phyloP scores from a whole-genome alignment of 2,113 vertebrate species.

The Fulmarus glacialis region DNA sequence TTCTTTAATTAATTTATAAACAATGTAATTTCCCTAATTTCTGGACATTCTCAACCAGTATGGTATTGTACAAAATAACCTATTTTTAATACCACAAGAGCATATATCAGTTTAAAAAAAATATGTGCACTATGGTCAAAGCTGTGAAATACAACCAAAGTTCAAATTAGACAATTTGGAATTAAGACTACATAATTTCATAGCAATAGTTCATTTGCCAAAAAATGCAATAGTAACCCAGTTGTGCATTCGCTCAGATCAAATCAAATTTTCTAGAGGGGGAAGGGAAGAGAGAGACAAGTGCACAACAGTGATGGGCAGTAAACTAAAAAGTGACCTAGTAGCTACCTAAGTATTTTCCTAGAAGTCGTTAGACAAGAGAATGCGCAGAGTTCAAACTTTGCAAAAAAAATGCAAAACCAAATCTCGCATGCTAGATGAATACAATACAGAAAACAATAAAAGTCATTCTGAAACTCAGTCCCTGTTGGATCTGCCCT shows the following conservation, averaged over 20 bases:
- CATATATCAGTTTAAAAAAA: neutral
- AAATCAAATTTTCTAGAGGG: neutral
- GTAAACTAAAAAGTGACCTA: neutral
- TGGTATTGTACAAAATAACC: neutral
- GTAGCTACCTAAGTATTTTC: neutral
- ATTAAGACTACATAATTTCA: neutral
- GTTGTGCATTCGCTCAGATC: neutral
- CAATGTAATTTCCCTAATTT: neutral
- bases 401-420: accelerated
- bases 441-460: neutral
- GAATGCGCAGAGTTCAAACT: neutral
- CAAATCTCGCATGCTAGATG: accelerated
- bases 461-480: neutral
- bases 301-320: neutral
- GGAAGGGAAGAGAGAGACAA: neutral
- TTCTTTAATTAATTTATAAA: neutral
- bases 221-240: neutral
- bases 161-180: neutral
- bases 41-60: neutral
- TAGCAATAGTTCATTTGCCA: neutral
- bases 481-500: neutral
- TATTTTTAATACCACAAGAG: neutral
- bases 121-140: neutral
- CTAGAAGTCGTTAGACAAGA: neutral
- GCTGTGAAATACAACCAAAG: neutral